Conservation (phyloP, 1,140 invertebrate species). For the Sminthurinus signatus region DNA sequence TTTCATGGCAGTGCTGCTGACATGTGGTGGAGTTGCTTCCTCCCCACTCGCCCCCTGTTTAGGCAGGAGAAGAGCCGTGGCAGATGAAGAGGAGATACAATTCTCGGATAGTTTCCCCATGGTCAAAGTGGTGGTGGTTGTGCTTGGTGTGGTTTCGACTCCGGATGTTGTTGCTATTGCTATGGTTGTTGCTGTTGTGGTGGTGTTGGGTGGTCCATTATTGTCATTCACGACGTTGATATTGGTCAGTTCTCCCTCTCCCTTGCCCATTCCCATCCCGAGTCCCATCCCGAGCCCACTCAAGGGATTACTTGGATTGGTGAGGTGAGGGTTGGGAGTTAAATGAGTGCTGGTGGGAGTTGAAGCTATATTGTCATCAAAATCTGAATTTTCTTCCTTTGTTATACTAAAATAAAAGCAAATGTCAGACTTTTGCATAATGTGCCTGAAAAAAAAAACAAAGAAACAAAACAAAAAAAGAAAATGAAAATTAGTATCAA, state of each 20-base stretch:
- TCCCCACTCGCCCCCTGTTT: not conserved
- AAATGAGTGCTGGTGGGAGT: conserved; percentile 1
- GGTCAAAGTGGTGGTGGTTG: not conserved
- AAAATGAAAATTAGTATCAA: not conserved
- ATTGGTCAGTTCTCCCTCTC: no score
- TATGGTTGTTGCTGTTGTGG: no score
- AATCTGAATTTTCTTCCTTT: conserved; percentile 91
- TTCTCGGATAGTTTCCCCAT: conserved; percentile 20
- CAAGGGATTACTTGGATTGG: conserved; percentile 2
- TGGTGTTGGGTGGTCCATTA: not conserved
- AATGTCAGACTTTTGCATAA: conserved; percentile 95
- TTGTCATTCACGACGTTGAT: no score
- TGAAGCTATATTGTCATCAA: conserved; percentile 47
- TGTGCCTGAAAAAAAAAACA: conserved; percentile 54
- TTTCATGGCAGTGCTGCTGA: conserved; percentile 24
- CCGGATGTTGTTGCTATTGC: no score
- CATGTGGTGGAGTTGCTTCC: conserved; percentile 8
- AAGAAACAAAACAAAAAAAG: conserved; percentile 57
- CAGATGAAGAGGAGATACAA: conserved; percentile 9
- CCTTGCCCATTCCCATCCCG: no score
- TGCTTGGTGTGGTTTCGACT: no score
- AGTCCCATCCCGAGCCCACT: not conserved
- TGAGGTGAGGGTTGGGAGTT: not conserved
- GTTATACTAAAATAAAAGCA: conserved; percentile 99
- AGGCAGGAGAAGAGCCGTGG: not conserved